Conservation (phyloP, 2,113 vertebrate genomes). For the Mus pahari region DNA sequence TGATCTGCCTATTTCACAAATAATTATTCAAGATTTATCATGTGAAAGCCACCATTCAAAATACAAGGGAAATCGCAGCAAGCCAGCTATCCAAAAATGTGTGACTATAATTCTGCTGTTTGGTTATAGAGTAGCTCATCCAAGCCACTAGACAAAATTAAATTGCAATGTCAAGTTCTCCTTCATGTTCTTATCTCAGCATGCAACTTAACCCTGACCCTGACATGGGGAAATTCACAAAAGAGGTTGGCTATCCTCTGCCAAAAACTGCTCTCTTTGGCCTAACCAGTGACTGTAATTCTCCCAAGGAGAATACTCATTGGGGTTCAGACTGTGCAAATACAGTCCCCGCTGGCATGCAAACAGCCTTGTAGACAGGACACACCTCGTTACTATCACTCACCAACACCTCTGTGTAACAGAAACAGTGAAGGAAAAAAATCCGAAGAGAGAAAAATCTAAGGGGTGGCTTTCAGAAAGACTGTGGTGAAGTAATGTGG, state of each 20-base stretch:
- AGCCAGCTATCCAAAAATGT: background rate
- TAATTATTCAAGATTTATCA: constrained; percentile 11
- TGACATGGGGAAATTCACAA: too few species aligned
- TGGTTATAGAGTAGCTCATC: background rate
- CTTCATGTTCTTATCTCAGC: background rate
- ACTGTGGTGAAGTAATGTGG: background rate
- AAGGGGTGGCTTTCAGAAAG: constrained; percentile 12
- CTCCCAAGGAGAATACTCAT: background rate
- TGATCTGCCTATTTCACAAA: constrained; percentile 4
- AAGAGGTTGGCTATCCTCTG: background rate
- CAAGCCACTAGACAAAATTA: background rate
- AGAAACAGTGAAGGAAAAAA: background rate
- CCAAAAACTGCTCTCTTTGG: background rate
- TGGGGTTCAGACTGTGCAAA: background rate
- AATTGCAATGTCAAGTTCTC: background rate
- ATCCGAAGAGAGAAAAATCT: background rate
- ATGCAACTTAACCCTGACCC: background rate
- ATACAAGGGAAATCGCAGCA: background rate
- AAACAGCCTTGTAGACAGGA: constrained; percentile 12
- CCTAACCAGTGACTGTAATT: background rate
- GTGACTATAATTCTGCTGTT: background rate
- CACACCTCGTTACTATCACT: background rate
- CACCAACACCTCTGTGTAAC: constrained; percentile 52
- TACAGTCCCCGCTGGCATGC: background rate
- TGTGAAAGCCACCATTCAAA: background rate